phyloP scores from a whole-genome alignment of 2,888 invertebrate genomes.

The Tortrix viridana region DNA sequence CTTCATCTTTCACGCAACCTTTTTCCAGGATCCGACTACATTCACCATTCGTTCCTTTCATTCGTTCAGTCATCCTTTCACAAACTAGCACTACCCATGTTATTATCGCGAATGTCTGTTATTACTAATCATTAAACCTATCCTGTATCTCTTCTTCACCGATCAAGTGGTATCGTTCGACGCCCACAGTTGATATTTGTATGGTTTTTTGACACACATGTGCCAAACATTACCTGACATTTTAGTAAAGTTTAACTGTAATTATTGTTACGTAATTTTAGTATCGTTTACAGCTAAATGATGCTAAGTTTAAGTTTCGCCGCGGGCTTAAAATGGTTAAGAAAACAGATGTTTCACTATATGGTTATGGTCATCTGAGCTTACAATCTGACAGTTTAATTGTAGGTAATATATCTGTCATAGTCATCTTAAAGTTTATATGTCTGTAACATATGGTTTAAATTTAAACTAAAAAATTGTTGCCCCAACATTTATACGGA shows the following conservation, averaged over 20 bases:
- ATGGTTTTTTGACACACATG: neutral
- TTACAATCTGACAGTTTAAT: too few species aligned
- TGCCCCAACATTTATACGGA: conserved; percentile 2
- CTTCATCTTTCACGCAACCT: too few species aligned
- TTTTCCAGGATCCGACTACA: neutral
- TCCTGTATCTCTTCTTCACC: conserved; percentile 11
- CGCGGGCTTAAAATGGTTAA: conserved; percentile 7
- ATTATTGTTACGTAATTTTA: conserved; percentile 27
- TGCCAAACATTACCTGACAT: conserved; percentile 26
- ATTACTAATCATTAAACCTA: conserved; percentile 21
- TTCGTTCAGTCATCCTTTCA: conserved; percentile 20
- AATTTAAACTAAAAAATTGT: too few species aligned
- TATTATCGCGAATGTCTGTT: conserved; percentile 16
- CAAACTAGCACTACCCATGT: conserved; percentile 9
- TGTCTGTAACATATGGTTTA: too few species aligned
- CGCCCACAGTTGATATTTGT: too few species aligned
- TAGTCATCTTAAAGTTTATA: too few species aligned
- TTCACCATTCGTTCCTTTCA: conserved; percentile 15
- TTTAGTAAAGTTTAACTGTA: conserved; percentile 17
- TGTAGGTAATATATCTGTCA: too few species aligned
- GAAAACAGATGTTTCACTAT: conserved; percentile 8
- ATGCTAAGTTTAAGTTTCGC: conserved; percentile 2
- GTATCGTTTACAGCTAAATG: neutral
- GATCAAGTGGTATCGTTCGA: too few species aligned
- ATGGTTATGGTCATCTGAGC: too few species aligned